Percentiles rank a stretch among this genome's conserved stretches.
These are phyloP conservation scores for Hoplostethus atlanticus DNA, from an alignment of 2,797 vertebrate genomes.

Conservation along the genomic window DNA sequence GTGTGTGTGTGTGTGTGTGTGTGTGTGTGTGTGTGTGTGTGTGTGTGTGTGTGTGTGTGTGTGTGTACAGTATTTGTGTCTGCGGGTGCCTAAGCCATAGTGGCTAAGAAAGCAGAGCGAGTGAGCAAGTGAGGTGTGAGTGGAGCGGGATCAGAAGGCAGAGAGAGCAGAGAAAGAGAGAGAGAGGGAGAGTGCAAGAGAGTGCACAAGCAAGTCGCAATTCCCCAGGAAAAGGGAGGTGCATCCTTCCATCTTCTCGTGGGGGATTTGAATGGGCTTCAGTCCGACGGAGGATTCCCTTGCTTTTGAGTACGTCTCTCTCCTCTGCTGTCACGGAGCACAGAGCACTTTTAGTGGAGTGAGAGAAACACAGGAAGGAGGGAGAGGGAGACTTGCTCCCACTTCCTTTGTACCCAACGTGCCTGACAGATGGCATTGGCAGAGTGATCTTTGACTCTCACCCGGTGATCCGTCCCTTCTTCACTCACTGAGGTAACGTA, in stretches of 20 bases:
- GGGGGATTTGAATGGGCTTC: constrained; percentile 62
- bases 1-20: constrained; percentile 24
- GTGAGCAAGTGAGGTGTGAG: constrained; percentile 57
- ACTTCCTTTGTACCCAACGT: constrained; percentile 64
- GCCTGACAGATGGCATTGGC: constrained; percentile 77
- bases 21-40: constrained; percentile 9
- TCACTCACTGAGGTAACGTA: constrained; percentile 76
- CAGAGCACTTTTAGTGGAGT: constrained; percentile 60
- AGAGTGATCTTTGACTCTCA: constrained; percentile 76
- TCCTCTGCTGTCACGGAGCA: constrained; percentile 49
- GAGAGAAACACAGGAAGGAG: constrained; percentile 50
- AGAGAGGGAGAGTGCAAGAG: constrained; percentile 24
- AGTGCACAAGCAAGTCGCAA: constrained; percentile 50
- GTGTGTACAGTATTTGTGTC: constrained; percentile 40
- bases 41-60: constrained; percentile 23
- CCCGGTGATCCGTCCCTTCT: constrained; percentile 43
- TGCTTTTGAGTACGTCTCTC: constrained; percentile 41
- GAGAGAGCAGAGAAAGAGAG: constrained; percentile 52
- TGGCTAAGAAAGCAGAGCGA: constrained; percentile 58
- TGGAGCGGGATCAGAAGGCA: constrained; percentile 65
- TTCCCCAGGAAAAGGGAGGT: constrained; percentile 61
- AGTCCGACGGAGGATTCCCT: constrained; percentile 64
- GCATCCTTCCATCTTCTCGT: constrained; percentile 52
- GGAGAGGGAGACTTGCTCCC: constrained; percentile 55
- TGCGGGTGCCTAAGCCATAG: constrained; percentile 29